Conservation (phyloP, 2,113 vertebrate species). For the Thunnus maccoyii region DNA sequence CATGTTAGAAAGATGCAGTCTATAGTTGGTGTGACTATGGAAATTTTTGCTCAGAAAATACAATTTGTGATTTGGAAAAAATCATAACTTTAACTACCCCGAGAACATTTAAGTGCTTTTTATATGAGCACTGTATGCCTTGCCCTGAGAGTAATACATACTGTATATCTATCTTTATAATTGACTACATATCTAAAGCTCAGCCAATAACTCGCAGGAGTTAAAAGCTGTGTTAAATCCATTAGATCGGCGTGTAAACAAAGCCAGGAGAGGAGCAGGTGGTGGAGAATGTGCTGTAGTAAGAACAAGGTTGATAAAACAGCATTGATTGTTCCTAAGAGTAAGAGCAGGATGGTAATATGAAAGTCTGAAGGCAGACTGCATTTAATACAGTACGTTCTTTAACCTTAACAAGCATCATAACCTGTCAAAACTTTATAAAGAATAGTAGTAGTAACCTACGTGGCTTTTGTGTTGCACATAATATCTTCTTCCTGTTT, state of each 20-base stretch:
- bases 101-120: neutral
- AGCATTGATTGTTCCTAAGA: slow-evolving; percentile 3
- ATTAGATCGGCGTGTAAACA: slow-evolving; percentile 35
- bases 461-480: neutral
- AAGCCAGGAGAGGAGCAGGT: slow-evolving; percentile 39
- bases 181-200: slow-evolving; percentile 5
- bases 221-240: slow-evolving; percentile 11
- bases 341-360: neutral
- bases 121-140: neutral
- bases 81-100: neutral
- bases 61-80: neutral
- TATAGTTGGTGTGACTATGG: neutral
- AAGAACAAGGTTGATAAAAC: neutral
- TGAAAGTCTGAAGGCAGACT: neutral
- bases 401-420: neutral
- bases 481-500: neutral
- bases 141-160: neutral
- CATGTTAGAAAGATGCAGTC: neutral
- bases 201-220: slow-evolving; percentile 1
- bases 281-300: slow-evolving; percentile 20
- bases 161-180: neutral
- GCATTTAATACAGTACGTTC: neutral
- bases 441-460: neutral
- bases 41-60: neutral
- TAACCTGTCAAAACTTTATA: neutral